Conservation (phyloP, 2,797 vertebrate genomes). For the Kryptolebias ocellatus region DNA sequence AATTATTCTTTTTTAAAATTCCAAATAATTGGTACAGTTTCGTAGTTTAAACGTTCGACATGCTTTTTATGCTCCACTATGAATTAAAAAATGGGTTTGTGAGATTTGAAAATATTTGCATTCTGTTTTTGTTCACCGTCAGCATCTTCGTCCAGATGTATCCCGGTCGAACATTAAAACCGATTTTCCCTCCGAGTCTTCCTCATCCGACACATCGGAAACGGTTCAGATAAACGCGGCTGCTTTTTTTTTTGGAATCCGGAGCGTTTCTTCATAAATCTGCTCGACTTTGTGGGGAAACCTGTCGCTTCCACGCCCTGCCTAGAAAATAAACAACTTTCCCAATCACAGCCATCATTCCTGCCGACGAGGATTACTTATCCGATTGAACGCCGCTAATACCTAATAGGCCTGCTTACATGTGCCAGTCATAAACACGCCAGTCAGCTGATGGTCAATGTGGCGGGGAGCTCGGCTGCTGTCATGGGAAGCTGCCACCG, state of each 20-base stretch:
- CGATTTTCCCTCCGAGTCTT: slow-evolving; percentile 50
- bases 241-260: slow-evolving; percentile 25
- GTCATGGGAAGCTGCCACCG: slow-evolving; percentile 20
- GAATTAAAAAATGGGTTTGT: too few species aligned
- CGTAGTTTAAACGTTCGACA: too few species aligned
- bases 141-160: too few species aligned
- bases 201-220: slow-evolving; percentile 39
- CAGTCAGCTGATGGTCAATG: slow-evolving; percentile 43
- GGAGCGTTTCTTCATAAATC: slow-evolving; percentile 50
- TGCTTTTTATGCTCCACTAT: too few species aligned
- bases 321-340: slow-evolving; percentile 75
- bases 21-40: too few species aligned
- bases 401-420: slow-evolving; percentile 37
- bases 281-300: slow-evolving; percentile 28
- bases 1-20: too few species aligned
- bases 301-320: slow-evolving; percentile 42
- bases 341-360: slow-evolving; percentile 59
- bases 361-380: slow-evolving; percentile 56
- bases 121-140: too few species aligned
- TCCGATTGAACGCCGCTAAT: slow-evolving; percentile 61
- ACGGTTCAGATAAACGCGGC: slow-evolving; percentile 30
- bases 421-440: slow-evolving; percentile 62
- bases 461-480: slow-evolving; percentile 28
- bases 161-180: not conserved
- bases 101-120: too few species aligned